Conservation (phyloP, 1,140 invertebrate genomes). For the Drosophila saltans region DNA sequence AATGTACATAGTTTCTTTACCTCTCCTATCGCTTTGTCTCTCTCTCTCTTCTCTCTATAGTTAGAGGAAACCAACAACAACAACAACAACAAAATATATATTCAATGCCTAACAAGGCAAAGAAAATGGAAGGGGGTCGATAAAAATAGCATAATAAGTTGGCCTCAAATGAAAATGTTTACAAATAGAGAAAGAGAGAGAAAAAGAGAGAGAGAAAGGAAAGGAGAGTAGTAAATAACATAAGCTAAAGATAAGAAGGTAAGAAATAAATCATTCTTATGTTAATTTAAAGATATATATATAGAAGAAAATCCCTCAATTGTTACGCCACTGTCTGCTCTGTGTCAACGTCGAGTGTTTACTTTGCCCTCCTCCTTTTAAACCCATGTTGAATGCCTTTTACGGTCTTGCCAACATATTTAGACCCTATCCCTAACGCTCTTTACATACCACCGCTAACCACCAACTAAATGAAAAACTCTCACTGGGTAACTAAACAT, state of each 20-base stretch:
- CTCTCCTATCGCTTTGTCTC: background rate
- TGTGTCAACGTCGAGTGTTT: background rate
- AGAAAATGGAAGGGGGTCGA: background rate
- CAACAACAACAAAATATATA: background rate
- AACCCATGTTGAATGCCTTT: background rate
- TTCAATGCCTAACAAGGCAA: background rate
- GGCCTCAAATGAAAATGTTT: background rate
- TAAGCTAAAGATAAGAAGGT: background rate
- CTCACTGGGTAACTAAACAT: background rate
- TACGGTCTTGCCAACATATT: constrained; percentile 6
- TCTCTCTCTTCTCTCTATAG: background rate
- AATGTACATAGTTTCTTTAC: constrained; percentile 8
- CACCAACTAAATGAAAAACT: background rate
- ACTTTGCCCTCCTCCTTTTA: background rate
- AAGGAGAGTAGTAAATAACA: background rate
- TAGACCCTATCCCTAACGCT: background rate
- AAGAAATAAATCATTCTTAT: too few species aligned
- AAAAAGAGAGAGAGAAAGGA: background rate
- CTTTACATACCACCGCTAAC: background rate
- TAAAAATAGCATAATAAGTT: background rate
- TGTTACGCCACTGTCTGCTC: background rate
- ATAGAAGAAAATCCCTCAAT: background rate
- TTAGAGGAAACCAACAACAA: constrained; percentile 5
- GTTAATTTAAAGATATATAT: too few species aligned
- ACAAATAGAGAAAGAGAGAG: background rate